Evolutionary conservation across 1,140 invertebrate genomes (phyloP).

Genomic region (Bombus haemorrhoidalis): DNA sequence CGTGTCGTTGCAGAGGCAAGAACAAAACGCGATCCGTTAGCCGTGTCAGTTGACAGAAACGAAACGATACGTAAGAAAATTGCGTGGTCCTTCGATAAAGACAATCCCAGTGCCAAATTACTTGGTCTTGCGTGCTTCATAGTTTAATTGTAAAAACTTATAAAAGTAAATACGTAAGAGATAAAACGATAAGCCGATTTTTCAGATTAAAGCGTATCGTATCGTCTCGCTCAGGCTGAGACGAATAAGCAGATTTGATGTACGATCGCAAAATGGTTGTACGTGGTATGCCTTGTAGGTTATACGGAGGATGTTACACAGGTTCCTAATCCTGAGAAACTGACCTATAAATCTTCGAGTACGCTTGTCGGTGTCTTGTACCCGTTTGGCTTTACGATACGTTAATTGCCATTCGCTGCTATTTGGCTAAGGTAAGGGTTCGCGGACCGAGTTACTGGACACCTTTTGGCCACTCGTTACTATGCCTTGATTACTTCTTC

Average conservation of each 20-base stretch:
- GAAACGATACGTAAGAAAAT: too few relatives aligned
- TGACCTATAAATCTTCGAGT: conserved; percentile 13
- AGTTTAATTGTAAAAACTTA: background rate
- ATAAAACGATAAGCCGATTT: background rate
- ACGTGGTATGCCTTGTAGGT: background rate
- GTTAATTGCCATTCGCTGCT: conserved; percentile 10
- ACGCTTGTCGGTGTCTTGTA: background rate
- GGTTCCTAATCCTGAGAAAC: conserved; percentile 22
- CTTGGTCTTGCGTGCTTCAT: background rate
- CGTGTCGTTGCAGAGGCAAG: too few relatives aligned
- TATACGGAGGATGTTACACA: background rate
- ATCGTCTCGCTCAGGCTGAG: background rate
- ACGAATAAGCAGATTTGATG: background rate
- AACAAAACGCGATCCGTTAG: too few relatives aligned
- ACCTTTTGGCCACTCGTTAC: background rate
- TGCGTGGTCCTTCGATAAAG: too few relatives aligned
- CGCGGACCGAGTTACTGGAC: background rate
- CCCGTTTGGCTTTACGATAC: conserved; percentile 7
- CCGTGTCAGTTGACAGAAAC: too few relatives aligned
- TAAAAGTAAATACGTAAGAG: too few relatives aligned
- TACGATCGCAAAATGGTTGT: background rate
- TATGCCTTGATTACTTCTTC: too few relatives aligned
- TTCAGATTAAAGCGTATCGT: background rate
- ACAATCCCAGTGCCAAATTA: too few relatives aligned
- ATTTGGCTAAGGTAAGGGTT: background rate